Conservation (phyloP, 1,140 invertebrate genomes). For the Zaprionus kolodkinae region DNA sequence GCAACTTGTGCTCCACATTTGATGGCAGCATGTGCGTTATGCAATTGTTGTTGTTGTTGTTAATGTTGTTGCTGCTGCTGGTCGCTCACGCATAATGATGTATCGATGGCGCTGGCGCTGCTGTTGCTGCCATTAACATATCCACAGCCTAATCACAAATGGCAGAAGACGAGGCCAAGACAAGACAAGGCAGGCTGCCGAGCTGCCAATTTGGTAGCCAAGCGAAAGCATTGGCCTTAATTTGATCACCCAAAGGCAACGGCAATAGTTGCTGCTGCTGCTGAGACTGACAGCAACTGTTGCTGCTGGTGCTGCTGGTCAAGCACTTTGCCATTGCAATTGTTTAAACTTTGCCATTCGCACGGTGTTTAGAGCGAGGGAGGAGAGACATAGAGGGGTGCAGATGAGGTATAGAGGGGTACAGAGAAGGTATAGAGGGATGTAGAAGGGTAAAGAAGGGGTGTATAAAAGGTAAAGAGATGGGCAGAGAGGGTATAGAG, state of each 20-base stretch:
- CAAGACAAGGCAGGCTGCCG: not conserved
- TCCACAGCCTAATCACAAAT: conserved; percentile 62
- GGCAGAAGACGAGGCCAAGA: conserved; percentile 47
- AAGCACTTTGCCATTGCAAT: conserved; percentile 35
- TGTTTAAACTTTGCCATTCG: conserved; percentile 74
- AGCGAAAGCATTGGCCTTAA: conserved; percentile 63
- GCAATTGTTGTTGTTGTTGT: conserved; percentile 30
- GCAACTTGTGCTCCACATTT: conserved; percentile 13
- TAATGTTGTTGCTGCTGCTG: not conserved
- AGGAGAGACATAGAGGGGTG: conserved; percentile 11
- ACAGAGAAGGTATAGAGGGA: not conserved
- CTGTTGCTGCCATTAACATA: conserved; percentile 61
- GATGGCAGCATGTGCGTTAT: conserved; percentile 8
- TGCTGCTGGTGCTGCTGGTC: conserved; percentile 24
- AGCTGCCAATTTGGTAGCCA: conserved; percentile 19
- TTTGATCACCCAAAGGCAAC: conserved; percentile 46
- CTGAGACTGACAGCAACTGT: conserved; percentile 8
- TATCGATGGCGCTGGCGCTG: conserved; percentile 45
- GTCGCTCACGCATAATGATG: conserved; percentile 61
- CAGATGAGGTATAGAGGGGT: not conserved
- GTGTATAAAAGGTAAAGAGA: no score
- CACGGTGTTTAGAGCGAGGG: conserved; percentile 9
- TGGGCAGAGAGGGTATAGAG: no score
- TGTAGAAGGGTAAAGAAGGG: no score
- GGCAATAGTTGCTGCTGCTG: conserved; percentile 24